Evolutionary conservation across 2,888 invertebrate genomes (phyloP), one percentile per base, ranked within the genome.

Genomic region (Cantharis rufa): DNA sequence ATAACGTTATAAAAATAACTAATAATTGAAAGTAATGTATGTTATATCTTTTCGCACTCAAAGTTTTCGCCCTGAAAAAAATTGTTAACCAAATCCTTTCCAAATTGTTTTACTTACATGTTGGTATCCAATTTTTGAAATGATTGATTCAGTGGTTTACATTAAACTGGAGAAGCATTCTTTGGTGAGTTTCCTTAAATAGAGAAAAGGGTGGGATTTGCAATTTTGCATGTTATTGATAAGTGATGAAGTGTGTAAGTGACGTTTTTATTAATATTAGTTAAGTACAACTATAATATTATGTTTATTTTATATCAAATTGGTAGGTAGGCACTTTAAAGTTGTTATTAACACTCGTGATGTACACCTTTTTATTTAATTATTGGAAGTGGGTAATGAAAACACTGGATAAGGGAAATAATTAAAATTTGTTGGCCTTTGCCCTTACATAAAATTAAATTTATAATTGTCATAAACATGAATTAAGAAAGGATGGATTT

Each of bases 121-220:
- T 66, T 66, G 1, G 21, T 18, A 21, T 64, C 18, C 10, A 18
- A 13, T 13, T 64, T 18, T 13, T 21, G n/a, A 48, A 48, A 48
- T n/a, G n/a, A 48, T n/a, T 9, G n/a, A 9, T n/a, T 48, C n/a
- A 7, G n/a, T 48, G 7, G 48, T 48, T 48, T 7, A 7, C n/a
- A 48, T 48, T 7, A 48, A 48, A 48, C 48, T 48, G 48, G 7
- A 48, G 48, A n/a, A n/a, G n/a, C 9, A 48, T 48, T 7, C 48
- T 9, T 32, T 48, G n/a, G n/a, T n/a, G n/a, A 21, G 63, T 18
- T 71, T 71, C 74, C 66, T 77, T 77, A 77, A 77, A 77, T 77
- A 77, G 69, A 21, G 63, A 9, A 21, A 15, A 64, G 61, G 48
- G 69, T 77, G 74, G 77, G 72, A 71, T 15, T 72, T 61, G 61